Evolutionary conservation across 2,113 vertebrate species (phyloP).

Genomic region (Cephalophus harveyi): DNA sequence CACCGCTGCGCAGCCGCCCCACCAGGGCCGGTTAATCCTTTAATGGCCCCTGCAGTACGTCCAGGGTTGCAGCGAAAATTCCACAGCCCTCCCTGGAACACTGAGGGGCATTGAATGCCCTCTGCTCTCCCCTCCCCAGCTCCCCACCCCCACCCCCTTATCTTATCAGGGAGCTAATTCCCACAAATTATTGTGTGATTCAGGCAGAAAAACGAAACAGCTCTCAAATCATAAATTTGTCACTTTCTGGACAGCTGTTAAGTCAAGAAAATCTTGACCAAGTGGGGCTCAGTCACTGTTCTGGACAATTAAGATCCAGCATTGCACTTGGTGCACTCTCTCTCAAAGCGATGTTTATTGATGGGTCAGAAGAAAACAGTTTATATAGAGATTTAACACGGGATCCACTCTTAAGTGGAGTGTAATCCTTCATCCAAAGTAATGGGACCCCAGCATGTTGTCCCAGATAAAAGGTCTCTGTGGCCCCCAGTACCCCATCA

Average conservation of each 20-base stretch:
- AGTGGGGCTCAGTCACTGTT: conserved; percentile 75
- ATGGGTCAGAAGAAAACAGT: conserved; percentile 71
- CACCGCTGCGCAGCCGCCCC: conserved; percentile 65
- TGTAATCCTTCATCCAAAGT: conserved; percentile 68
- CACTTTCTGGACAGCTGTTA: conserved; percentile 80
- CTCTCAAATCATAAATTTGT: conserved; percentile 84
- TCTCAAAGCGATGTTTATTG: conserved; percentile 74
- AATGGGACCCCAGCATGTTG: conserved; percentile 60
- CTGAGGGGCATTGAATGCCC: conserved; percentile 72
- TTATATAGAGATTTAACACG: conserved; percentile 73
- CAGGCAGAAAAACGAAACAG: conserved; percentile 75
- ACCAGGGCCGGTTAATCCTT: conserved; percentile 82
- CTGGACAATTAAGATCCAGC: conserved; percentile 74
- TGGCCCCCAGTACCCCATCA: background rate
- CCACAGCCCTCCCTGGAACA: conserved; percentile 72
- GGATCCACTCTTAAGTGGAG: conserved; percentile 75
- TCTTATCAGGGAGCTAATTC: conserved; percentile 84
- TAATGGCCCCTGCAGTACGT: conserved; percentile 84
- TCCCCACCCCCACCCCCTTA: too few species aligned
- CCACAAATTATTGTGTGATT: conserved; percentile 82
- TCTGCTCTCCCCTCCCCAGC: conserved; percentile 25
- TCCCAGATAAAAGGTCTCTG: background rate
- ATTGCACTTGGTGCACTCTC: conserved; percentile 54
- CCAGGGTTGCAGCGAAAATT: conserved; percentile 74
- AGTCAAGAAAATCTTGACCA: conserved; percentile 81